Evolutionary conservation across 2,888 invertebrate genomes (phyloP), one percentile per base, ranked within the genome.

Genomic region (Clepsis dumicolana): DNA sequence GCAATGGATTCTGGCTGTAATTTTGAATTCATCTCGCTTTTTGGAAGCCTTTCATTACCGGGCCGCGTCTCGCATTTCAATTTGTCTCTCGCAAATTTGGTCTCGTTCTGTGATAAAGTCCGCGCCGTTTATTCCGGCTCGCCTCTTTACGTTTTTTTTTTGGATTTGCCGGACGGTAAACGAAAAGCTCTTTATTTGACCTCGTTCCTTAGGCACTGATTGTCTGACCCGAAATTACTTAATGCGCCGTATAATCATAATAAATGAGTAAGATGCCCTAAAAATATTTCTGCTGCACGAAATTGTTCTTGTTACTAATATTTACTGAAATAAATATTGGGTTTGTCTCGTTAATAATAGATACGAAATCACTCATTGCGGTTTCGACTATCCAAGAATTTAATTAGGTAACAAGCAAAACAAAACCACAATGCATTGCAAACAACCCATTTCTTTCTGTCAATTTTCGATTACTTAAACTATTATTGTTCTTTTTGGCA

Each of bases 81-180:
- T 74, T 74, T 74, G 70, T 71, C 72, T 67, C 71, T 70, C 67
- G 70, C 70, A 74, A 75, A 71, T 74, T 71, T 66, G 57, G 69
- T 70, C 69, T 71, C 54, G 62, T 53, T 64, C 48, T 53, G 56
- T 65, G 38, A 67, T 71, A 64, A 63, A 64, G 52, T 48, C 63
- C 57, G 7, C 60, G 52, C 10, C 21, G 48, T 48, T 64, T 56
- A 54, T 70, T 63, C 62, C 1, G 41, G 41, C 57, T 57, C 48
- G n/a, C n/a, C 50, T 50, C 57, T 27, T 52, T 50, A 12, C 32
- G 59, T 64, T 32, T 62, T 52, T n/a, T 44, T 32, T 68, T 57
- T 14, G 29, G 32, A 18, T 53, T 52, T 29, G 27, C 25, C 10
- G 65, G 59, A 24, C 57, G 29, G 35, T 65, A 50, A 65, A 24